A percentile compares a stretch with the other conserved stretches of the same genome.
These are phyloP conservation scores for Charadrius vociferus DNA, from an alignment of 2,113 vertebrate genomes.

Conservation along the genomic window DNA sequence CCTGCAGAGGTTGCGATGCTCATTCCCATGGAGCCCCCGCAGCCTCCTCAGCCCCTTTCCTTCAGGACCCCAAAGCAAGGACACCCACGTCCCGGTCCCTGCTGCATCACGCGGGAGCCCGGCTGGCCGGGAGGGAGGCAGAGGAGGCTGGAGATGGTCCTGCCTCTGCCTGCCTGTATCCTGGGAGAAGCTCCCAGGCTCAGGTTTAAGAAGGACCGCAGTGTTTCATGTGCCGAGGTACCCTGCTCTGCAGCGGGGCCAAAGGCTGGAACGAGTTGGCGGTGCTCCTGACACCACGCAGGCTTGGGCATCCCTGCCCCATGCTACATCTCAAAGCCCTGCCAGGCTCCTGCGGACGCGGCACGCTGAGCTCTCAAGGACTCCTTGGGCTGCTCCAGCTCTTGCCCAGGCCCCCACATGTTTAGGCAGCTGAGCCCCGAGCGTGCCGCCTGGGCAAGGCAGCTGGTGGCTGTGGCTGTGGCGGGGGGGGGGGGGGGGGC, in stretches of 20 bases:
- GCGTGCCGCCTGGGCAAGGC: neutral
- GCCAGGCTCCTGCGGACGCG: neutral
- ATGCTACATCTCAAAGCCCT: neutral
- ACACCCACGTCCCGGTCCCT: accelerated
- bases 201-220: neutral
- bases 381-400: neutral
- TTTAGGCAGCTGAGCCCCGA: neutral
- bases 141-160: neutral
- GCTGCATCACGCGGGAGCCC: neutral
- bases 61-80: neutral
- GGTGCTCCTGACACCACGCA: accelerated
- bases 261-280: neutral
- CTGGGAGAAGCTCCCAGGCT: neutral
- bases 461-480: neutral
- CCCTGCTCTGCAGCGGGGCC: neutral
- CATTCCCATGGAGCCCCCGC: neutral
- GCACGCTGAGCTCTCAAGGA: neutral
- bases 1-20: neutral
- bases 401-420: neutral
- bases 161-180: neutral
- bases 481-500: no score
- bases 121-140: neutral
- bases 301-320: neutral
- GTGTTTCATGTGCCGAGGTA: accelerated
- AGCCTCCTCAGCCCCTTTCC: no score